Percentiles rank a stretch among this genome's conserved stretches.
Evolutionary conservation across 2,113 vertebrate genomes (phyloP).

Genomic region (Sinocyclocheilus rhinocerous): DNA sequence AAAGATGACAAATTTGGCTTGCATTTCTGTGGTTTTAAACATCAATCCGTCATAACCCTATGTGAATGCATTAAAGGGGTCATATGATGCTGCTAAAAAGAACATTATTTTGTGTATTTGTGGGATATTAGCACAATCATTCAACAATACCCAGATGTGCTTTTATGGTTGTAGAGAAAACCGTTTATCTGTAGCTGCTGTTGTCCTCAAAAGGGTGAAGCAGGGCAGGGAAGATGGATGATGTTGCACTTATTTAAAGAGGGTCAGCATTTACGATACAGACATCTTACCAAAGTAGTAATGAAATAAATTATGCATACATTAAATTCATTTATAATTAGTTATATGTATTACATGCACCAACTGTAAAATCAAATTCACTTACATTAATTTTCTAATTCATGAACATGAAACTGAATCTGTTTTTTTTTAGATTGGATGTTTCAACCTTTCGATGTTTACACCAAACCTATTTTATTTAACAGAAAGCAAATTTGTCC

Average conservation of each 20-base stretch:
- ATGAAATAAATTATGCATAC: conserved; percentile 2
- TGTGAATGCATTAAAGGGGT: not conserved
- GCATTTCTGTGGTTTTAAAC: not conserved
- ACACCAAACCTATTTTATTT: not conserved
- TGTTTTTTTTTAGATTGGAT: not conserved
- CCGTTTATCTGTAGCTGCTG: not conserved
- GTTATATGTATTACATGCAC: not conserved
- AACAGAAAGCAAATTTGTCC: conserved; percentile 77
- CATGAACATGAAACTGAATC: not conserved
- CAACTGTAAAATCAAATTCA: not conserved
- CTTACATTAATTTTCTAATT: not conserved
- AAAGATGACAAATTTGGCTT: not conserved
- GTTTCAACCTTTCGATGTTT: not conserved
- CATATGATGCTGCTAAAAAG: no score
- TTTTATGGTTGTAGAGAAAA: not conserved
- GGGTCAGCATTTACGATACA: not conserved
- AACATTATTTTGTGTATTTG: no score
- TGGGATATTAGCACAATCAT: not conserved
- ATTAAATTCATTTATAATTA: conserved; percentile 30
- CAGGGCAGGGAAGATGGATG: not conserved
- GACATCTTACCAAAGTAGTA: not conserved
- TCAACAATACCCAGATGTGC: not conserved
- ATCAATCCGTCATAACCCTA: not conserved
- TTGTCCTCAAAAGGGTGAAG: not conserved
- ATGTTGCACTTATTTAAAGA: not conserved